phyloP scores from a whole-genome alignment of 2,888 invertebrate genomes.

The Rotaria sp. region DNA sequence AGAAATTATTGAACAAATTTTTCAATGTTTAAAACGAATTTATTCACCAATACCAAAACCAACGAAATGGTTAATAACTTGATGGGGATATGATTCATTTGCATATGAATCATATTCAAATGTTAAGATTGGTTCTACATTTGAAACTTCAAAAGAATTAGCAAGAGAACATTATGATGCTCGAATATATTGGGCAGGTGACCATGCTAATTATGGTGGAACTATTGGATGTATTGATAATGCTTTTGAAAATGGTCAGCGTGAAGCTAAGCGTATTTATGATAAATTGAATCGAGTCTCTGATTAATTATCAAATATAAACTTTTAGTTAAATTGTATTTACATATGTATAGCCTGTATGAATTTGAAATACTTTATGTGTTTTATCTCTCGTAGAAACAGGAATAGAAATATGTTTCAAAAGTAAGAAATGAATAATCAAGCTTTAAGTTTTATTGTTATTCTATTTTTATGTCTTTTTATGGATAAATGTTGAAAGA shows the following conservation, averaged over 20 bases:
- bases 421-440: too few relatives aligned
- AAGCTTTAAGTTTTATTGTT: too few relatives aligned
- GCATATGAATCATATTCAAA: background rate
- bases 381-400: too few relatives aligned
- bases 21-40: background rate
- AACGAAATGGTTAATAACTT: background rate
- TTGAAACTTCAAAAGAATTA: background rate
- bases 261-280: background rate
- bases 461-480: too few relatives aligned
- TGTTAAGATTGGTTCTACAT: background rate
- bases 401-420: too few relatives aligned
- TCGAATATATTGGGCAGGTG: slow-evolving; percentile 13
- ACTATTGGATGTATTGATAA: slow-evolving; percentile 6
- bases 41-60: background rate
- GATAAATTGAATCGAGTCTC: background rate
- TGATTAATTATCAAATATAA: too few relatives aligned
- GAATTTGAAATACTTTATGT: too few relatives aligned
- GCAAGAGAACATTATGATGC: background rate
- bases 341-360: too few relatives aligned
- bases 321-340: too few relatives aligned
- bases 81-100: background rate
- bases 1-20: background rate
- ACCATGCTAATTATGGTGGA: background rate
- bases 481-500: too few relatives aligned
- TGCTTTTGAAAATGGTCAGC: background rate